These are phyloP conservation scores for Orestias chungarensis DNA, from an alignment of 2,797 vertebrate genomes.

Conservation along the genomic window DNA sequence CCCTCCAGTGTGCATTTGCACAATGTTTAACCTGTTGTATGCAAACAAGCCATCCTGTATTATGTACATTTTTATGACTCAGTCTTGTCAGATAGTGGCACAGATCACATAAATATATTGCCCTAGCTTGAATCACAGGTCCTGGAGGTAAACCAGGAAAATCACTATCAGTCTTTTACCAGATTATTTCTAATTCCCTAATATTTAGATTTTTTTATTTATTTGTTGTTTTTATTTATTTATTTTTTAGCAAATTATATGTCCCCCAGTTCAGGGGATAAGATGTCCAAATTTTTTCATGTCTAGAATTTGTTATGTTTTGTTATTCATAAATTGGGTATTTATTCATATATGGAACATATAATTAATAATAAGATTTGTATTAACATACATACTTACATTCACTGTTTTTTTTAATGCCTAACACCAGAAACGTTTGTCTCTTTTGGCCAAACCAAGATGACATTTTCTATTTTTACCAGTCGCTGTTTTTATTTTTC, in stretches of 20 bases:
- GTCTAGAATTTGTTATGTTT: background rate
- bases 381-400: no score
- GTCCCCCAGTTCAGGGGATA: background rate
- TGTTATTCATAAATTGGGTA: no score
- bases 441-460: background rate
- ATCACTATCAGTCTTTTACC: background rate
- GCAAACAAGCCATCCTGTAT: slow-evolving; percentile 6
- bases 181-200: background rate
- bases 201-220: no score
- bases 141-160: background rate
- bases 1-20: background rate
- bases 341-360: no score
- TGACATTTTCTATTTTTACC: background rate
- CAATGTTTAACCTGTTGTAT: background rate
- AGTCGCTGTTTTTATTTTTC: background rate
- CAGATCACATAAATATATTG: background rate
- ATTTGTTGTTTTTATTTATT: no score
- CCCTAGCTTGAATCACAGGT: background rate
- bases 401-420: background rate
- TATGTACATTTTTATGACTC: background rate
- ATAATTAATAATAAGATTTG: no score
- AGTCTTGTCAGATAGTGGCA: background rate
- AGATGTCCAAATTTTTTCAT: background rate
- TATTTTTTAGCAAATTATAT: no score
- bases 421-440: background rate